Evolutionary conservation across 2,797 vertebrate species (phyloP), one percentile per base, ranked within the genome.

Genomic region (Sandelia bainsii): DNA sequence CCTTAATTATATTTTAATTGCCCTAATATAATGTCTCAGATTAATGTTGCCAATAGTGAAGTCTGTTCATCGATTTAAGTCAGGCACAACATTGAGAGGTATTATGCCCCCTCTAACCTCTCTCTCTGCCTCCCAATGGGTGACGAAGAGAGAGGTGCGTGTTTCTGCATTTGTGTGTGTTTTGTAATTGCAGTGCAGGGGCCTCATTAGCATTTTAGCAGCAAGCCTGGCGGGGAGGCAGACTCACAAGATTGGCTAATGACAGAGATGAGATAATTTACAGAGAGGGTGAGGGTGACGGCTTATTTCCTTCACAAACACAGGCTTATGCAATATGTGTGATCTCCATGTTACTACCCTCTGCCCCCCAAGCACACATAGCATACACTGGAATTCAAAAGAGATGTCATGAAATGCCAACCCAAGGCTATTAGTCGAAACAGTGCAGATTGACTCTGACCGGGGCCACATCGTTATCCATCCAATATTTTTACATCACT

Each of bases 251-350:
- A 88, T 89, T 87, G 75, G 81, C 83, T 90, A 89, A 90, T 89
- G 88, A 89, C 82, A 81, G 84, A 87, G 79, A 91, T 82, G 81
- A 91, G 80, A 86, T 81, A 53, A 74, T 85, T 90, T 84, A 42
- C 85, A 76, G 69, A 51, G 49, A 79, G 62, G 48, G 61, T 58
- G 77, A 86, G 79, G 79, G 75, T 70, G 70, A 81, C 44, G 62
- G 60, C 70, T 75, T 74, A 77, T 70, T 59, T 61, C 49, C 68
- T 40, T 70, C 76, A 73, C 77, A 62, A 34, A 73, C 60, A 71
- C 52, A 4, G 54, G 69, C 58, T 82, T 72, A 84, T 58, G 70
- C 58, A 79, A 71, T 8, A 67, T 59, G 66, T 79, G 63, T 54
- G 69, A 78, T 69, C 57, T 45, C 59, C 10, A 37, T 20, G 62